Base-by-base conservation (phyloP, 2,797 vertebrate species). In the Gymnothorax javanicus region DNA sequence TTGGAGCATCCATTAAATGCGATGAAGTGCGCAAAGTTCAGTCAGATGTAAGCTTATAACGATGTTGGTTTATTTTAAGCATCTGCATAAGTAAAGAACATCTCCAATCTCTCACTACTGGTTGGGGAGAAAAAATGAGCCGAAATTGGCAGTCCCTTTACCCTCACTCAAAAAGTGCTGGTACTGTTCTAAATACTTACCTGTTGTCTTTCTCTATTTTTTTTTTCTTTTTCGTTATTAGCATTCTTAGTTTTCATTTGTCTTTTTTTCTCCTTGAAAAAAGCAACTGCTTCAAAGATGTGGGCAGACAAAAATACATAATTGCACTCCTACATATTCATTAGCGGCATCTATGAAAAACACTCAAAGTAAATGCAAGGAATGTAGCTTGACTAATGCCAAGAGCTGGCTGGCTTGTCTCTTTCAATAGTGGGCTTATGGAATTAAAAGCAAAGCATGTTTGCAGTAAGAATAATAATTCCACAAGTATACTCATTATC, bases 261-360 rank as follows among this genome's bases (percentile, higher is more conserved):
- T 89, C 87, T 89, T 89, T 84, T 89, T 88, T 83, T 82, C 60
- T 13, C 17, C 23, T 60, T 13, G 12, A 79, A 88, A 89, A 83
- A 86, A 79, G 86, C 33, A 71, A 82, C 54, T 62, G 85, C 85
- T 86, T 60, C 73, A 84, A 86, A 89, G 88, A 90, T 90, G 84
- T 89, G 86, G 84, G 84, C 50, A 88, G 87, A 88, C 85, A 88
- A 88, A 88, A 90, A 88, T 60, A 25, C 87, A 67, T 90, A 91
- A 92, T 91, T 90, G 87, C 71, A 64, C 84, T 87, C 89, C 88
- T 85, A 81, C 88, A 91, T 90, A 90, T 92, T 89, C 87, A 91
- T 89, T 86, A 88, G 86, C 85, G 71, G 52, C 56, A 73, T 82
- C 84, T 73, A 52, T 71, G 83, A 86, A 87, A 43, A 85, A 75